Evolutionary conservation across 2,888 invertebrate genomes (phyloP).

Genomic region (Autographa pulchrina): DNA sequence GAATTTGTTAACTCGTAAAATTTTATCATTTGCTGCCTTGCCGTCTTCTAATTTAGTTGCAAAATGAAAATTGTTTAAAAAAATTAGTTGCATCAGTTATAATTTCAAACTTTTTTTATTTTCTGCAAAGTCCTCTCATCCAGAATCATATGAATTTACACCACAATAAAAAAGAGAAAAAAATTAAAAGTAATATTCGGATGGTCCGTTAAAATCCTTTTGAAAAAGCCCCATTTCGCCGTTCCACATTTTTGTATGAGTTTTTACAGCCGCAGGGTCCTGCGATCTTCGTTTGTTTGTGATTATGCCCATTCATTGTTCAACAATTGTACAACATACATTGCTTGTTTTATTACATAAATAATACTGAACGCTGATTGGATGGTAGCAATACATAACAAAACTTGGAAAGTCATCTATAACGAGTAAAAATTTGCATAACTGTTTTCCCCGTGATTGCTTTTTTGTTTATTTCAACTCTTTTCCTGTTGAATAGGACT

Average conservation of each 20-base stretch:
- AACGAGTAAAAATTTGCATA: conserved; percentile 52
- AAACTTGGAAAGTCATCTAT: conserved; percentile 50
- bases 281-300: conserved; percentile 73
- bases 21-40: too few relatives aligned
- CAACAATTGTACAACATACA: conserved; percentile 63
- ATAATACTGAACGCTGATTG: conserved; percentile 60
- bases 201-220: neutral
- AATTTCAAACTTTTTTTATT: too few relatives aligned
- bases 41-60: too few relatives aligned
- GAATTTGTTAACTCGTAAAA: too few relatives aligned
- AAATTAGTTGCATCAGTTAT: too few relatives aligned
- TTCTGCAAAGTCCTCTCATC: neutral
- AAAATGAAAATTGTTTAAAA: too few relatives aligned
- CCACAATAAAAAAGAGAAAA: conserved; percentile 7
- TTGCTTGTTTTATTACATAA: conserved; percentile 60
- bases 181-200: conserved; percentile 24
- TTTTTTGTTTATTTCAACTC: conserved; percentile 42
- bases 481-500: conserved; percentile 17
- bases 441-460: conserved; percentile 36
- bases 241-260: conserved; percentile 55
- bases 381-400: conserved; percentile 56
- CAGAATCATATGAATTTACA: neutral
- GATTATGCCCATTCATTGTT: conserved; percentile 73
- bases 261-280: conserved; percentile 61
- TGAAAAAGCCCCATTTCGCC: conserved; percentile 34